phyloP scores from a whole-genome alignment of 2,797 vertebrate genomes.

The Columba guinea region DNA sequence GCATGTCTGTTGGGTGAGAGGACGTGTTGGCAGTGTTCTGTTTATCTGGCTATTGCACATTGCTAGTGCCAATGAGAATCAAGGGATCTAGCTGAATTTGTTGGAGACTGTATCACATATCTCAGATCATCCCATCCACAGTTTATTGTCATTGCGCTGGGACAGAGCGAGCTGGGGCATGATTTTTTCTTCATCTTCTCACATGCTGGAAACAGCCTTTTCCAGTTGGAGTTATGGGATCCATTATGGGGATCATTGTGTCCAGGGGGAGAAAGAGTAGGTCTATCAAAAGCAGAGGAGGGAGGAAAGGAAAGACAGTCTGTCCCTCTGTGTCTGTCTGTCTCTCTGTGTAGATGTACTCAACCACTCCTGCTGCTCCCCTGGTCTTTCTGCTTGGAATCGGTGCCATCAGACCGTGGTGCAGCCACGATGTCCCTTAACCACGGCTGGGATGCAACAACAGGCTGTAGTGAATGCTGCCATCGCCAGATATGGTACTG shows the following conservation, averaged over 20 bases:
- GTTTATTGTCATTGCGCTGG: not conserved
- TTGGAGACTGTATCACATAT: not conserved
- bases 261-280: not conserved
- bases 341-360: not conserved
- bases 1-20: slow-evolving; percentile 35
- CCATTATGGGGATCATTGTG: not conserved
- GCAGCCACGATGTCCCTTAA: accelerated
- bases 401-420: accelerated
- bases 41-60: not conserved
- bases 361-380: not conserved
- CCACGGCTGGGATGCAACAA: not conserved
- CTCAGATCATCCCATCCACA: not conserved
- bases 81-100: not conserved
- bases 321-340: not conserved
- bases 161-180: not conserved
- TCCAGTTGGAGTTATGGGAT: not conserved
- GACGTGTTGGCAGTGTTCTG: not conserved
- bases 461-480: accelerated
- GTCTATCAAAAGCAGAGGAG: not conserved
- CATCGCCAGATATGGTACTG: accelerated
- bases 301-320: not conserved
- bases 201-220: not conserved
- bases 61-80: not conserved
- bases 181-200: not conserved
- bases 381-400: not conserved